These are phyloP conservation scores for Callitettix versicolor DNA, from an alignment of 1,140 invertebrate genomes.

Conservation along the genomic window DNA sequence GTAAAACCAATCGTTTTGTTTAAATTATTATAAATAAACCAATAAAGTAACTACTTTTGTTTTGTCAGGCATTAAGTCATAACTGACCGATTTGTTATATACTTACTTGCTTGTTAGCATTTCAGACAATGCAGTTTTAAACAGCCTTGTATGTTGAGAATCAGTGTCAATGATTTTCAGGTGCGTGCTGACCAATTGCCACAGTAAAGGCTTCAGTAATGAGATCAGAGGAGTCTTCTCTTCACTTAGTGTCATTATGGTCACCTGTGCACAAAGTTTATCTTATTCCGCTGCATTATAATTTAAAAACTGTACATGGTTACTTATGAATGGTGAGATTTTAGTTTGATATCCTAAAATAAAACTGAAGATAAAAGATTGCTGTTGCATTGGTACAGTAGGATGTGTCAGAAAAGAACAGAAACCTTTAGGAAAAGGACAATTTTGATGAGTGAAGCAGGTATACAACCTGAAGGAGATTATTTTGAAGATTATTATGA, in stretches of 20 bases:
- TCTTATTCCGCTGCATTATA: background rate
- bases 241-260: conserved; percentile 41
- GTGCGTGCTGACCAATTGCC: conserved; percentile 40
- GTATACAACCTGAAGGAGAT: no score
- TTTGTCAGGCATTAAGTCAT: no score
- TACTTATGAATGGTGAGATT: no score
- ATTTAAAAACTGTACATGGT: no score
- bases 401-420: background rate
- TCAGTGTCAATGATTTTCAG: conserved; percentile 37
- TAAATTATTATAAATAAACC: background rate
- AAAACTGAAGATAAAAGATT: background rate
- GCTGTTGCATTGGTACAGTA: background rate
- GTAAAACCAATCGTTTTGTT: no score
- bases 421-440: no score
- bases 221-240: conserved; percentile 43
- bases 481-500: no score
- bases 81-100: no score
- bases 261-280: conserved; percentile 31
- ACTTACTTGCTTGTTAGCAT: conserved; percentile 32
- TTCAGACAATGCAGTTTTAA: conserved; percentile 39
- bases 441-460: no score
- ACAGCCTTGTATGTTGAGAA: conserved; percentile 30
- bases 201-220: conserved; percentile 41
- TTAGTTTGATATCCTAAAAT: no score
- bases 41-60: no score